A percentile compares a stretch with the other conserved stretches of the same genome.
phyloP scores from a whole-genome alignment of 2,113 vertebrate genomes.

The Mugil cephalus region DNA sequence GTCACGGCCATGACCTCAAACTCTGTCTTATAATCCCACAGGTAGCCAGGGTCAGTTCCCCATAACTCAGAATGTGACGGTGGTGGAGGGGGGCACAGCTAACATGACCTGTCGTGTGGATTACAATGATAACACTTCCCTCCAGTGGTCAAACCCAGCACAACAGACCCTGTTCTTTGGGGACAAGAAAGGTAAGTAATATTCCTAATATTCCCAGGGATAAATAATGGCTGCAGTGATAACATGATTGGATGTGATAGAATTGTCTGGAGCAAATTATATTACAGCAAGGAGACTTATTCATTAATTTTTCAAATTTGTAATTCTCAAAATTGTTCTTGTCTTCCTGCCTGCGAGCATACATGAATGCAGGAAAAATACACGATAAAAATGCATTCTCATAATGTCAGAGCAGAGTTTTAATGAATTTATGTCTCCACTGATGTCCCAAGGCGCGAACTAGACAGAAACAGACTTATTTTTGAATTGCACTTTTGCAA shows the following conservation, averaged over 20 bases:
- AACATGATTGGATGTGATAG: slow-evolving; percentile 49
- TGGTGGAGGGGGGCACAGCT: slow-evolving; percentile 93
- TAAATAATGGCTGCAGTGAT: slow-evolving; percentile 48
- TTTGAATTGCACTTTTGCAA: slow-evolving; percentile 62
- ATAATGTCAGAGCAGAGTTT: slow-evolving; percentile 50
- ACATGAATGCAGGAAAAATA: slow-evolving; percentile 11
- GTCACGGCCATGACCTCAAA: slow-evolving; percentile 83
- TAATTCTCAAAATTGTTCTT: slow-evolving; percentile 24
- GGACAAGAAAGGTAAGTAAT: slow-evolving; percentile 96
- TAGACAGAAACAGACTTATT: slow-evolving; percentile 52
- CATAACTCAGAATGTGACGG: slow-evolving; percentile 96
- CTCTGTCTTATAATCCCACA: slow-evolving; percentile 81
- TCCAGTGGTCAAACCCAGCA: slow-evolving; percentile 99
- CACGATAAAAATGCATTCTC: slow-evolving; percentile 20
- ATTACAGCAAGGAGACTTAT: slow-evolving; percentile 28
- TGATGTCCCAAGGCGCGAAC: slow-evolving; percentile 56
- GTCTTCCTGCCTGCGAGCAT: slow-evolving; percentile 25
- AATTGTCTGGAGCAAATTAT: slow-evolving; percentile 51
- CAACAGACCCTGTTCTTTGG: slow-evolving; percentile 99
- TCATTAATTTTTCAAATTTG: slow-evolving; percentile 52
- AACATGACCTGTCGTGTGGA: slow-evolving; percentile 99
- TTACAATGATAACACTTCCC: slow-evolving; percentile 99
- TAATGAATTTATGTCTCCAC: slow-evolving; percentile 52
- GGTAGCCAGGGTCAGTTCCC: slow-evolving; percentile 96
- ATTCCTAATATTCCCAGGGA: slow-evolving; percentile 28